These are phyloP conservation scores for Sycophila sp. DNA, from an alignment of 1,140 invertebrate genomes.

Conservation along the genomic window DNA sequence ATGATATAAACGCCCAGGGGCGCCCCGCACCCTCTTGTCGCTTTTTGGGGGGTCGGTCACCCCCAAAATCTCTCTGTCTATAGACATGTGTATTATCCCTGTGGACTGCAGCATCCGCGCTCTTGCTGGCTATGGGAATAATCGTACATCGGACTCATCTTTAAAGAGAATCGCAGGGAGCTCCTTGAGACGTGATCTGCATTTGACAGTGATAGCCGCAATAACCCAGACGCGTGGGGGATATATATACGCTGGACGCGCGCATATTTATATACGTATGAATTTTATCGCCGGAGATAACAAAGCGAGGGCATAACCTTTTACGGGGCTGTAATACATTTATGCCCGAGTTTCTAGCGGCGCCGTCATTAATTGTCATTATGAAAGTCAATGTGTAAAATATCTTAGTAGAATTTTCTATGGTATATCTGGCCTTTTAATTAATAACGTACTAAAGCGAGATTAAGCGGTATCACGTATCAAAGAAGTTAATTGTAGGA, in stretches of 20 bases:
- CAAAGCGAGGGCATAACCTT: too few species aligned
- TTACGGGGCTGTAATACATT: too few species aligned
- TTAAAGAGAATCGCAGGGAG: constrained; percentile 29
- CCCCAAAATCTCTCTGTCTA: constrained; percentile 20
- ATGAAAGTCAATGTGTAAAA: too few species aligned
- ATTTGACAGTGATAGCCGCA: constrained; percentile 2
- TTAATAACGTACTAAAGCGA: too few species aligned
- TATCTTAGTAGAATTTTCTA: too few species aligned
- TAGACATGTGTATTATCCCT: constrained; percentile 34
- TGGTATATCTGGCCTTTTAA: too few species aligned
- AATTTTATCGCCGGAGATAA: too few species aligned
- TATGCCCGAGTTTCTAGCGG: too few species aligned
- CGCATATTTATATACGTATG: too few species aligned
- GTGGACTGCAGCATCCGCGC: neutral
- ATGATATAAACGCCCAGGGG: constrained; percentile 50
- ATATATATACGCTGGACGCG: neutral
- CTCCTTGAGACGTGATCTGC: constrained; percentile 27
- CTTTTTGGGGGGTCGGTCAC: constrained; percentile 14
- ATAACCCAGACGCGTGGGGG: neutral
- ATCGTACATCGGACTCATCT: constrained; percentile 19
- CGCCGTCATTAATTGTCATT: too few species aligned
- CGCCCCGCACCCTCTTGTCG: constrained; percentile 43
- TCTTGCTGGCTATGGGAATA: constrained; percentile 42
- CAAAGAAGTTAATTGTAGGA: too few species aligned
- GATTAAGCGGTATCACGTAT: too few species aligned